These are phyloP conservation scores for Steinernema khuongi DNA, from an alignment of 1,140 invertebrate species.

Conservation along the genomic window DNA sequence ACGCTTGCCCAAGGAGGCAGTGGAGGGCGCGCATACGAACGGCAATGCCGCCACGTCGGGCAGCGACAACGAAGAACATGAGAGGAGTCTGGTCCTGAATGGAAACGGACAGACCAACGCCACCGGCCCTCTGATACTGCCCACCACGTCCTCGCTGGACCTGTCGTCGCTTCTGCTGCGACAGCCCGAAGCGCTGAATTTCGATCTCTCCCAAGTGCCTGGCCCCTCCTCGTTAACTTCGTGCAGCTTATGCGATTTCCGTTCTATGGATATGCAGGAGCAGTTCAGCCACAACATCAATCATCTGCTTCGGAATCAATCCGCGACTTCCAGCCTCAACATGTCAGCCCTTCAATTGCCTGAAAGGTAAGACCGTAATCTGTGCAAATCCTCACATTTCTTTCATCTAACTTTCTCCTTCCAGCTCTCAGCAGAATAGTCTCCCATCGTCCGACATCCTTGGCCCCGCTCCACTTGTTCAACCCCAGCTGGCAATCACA, in stretches of 20 bases:
- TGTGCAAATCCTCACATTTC: too few relatives aligned
- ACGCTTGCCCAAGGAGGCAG: slow-evolving; percentile 74
- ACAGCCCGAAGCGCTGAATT: not conserved
- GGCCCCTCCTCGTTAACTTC: not conserved
- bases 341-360: too few relatives aligned
- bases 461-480: slow-evolving; percentile 32
- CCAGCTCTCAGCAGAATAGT: not conserved
- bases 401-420: too few relatives aligned
- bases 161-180: not conserved
- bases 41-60: slow-evolving; percentile 19
- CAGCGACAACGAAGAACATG: too few relatives aligned
- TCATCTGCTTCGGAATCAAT: not conserved
- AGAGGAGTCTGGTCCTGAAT: too few relatives aligned
- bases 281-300: not conserved
- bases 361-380: too few relatives aligned
- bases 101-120: too few relatives aligned
- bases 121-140: too few relatives aligned
- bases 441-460: slow-evolving; percentile 37
- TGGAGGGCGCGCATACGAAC: slow-evolving; percentile 67
- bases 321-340: too few relatives aligned
- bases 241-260: not conserved
- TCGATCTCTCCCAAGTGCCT: not conserved
- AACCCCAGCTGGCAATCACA: not conserved
- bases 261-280: not conserved
- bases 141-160: slow-evolving; percentile 6